A percentile compares a stretch with the other conserved stretches of the same genome.
These are phyloP conservation scores for Cremastinae sp. DNA, from an alignment of 2,888 invertebrate genomes.

Conservation along the genomic window DNA sequence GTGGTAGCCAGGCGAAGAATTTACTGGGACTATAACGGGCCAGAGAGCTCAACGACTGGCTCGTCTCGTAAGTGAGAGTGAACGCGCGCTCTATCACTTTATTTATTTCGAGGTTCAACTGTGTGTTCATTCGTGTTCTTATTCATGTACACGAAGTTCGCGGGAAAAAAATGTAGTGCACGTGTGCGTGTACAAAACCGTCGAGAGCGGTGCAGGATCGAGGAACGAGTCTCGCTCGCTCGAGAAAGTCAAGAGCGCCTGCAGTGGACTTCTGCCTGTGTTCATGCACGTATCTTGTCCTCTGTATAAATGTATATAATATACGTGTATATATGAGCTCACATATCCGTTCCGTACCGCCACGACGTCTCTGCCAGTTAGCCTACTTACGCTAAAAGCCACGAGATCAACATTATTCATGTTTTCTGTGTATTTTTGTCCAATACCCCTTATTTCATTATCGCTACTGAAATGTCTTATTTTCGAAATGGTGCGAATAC, in stretches of 20 bases:
- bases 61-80: conserved; percentile 43
- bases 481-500: no score
- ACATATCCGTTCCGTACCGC: conserved; percentile 32
- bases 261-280: conserved; percentile 40
- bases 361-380: conserved; percentile 69
- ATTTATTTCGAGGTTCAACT: conserved; percentile 43
- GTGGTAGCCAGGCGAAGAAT: conserved; percentile 21
- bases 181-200: neutral
- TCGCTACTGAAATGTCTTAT: no score
- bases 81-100: conserved; percentile 12
- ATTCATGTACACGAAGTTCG: neutral
- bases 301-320: conserved; percentile 7
- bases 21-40: conserved; percentile 17
- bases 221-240: conserved; percentile 57
- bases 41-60: conserved; percentile 24
- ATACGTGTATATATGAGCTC: neutral
- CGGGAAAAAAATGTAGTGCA: neutral
- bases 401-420: conserved; percentile 47
- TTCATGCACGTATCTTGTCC: neutral
- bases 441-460: neutral
- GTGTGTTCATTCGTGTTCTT: neutral
- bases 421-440: neutral
- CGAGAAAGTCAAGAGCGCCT: conserved; percentile 78
- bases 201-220: conserved; percentile 36
- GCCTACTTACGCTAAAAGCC: conserved; percentile 72